A percentile compares a stretch with the other conserved stretches of the same genome.
Conservation (phyloP, 2,888 invertebrate genomes). For the Hypercompe scribonia region DNA sequence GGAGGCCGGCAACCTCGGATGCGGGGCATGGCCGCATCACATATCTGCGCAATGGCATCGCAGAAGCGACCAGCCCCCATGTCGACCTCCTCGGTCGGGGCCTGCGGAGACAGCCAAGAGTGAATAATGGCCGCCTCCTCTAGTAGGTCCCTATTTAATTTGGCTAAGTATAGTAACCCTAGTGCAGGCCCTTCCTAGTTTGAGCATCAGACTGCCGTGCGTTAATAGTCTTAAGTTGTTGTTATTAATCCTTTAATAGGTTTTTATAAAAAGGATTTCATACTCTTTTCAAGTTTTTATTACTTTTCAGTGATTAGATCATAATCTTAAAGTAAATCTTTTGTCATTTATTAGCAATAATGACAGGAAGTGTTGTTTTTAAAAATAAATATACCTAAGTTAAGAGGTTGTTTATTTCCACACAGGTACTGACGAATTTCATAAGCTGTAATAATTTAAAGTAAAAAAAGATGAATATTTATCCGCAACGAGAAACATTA, state of each 20-base stretch:
- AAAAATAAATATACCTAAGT: not conserved
- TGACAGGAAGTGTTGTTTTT: not conserved
- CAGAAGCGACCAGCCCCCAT: no score
- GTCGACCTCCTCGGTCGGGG: no score
- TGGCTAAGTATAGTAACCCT: not conserved
- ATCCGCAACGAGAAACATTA: conserved; percentile 33
- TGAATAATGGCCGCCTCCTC: no score
- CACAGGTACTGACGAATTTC: not conserved
- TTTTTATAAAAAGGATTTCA: not conserved
- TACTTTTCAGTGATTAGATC: not conserved
- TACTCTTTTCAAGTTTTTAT: not conserved
- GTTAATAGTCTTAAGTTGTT: not conserved
- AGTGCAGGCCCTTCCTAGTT: not conserved
- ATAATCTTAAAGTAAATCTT: not conserved
- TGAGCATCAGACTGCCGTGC: not conserved
- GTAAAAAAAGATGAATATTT: conserved; percentile 43
- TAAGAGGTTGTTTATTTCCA: not conserved
- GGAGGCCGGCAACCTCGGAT: no score
- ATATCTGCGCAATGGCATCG: no score
- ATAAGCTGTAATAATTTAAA: conserved; percentile 26
- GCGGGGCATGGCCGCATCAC: no score
- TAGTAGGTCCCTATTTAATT: no score
- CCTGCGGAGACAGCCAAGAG: no score
- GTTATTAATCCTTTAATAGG: not conserved
- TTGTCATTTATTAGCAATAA: no score